Base-by-base conservation (phyloP, 2,113 vertebrate genomes). In the Lophura nycthemera region DNA sequence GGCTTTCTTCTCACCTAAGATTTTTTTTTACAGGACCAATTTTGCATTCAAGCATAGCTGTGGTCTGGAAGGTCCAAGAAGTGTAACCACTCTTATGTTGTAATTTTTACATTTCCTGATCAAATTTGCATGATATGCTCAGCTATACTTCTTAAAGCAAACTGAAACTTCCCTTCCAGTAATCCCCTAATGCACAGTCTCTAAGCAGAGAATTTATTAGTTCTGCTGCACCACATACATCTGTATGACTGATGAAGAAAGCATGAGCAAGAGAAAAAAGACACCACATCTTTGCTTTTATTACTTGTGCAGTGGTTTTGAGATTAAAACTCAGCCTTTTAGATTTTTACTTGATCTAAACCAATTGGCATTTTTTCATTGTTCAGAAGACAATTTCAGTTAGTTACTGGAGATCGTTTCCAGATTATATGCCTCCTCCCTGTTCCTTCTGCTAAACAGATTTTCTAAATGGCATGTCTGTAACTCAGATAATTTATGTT, bases 401-500 rank as follows among this genome's bases (percentile, higher is more conserved):
- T 52, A 67, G 60, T 85, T 85, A 67, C 43, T 67, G 20, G 67
- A 83, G 67, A 86, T 80, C 67, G 72, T 83, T 94, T 95, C 82
- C 60, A 92, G 84, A 86, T 83, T 80, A 83, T 74, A 71, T 74
- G 27, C 4, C 29, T 66, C 34, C 42, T 38, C 29, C 48, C 32
- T 3, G 4, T 59, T 73, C 67, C 36, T 87, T 86, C 79, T 80
- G 32, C 45, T 88, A 60, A 89, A 25, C 78, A 91, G 71, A 88
- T 91, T 93, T 95, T 91, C 65, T 78, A 67, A 88, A 89, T 61
- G 83, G 76, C 76, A 69, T 7, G 34, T 61, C 47, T 90, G 30
- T 84, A 94, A 72, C 56, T 80, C 61, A 75, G 69, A 80, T 60
- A 65, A 83, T 86, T 88, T 78, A 40, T 67, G 36, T 86, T 88